A percentile compares a stretch with the other conserved stretches of the same genome.
Conservation (phyloP, 2,888 invertebrate species). For the Cataglyphis altisquamis region DNA sequence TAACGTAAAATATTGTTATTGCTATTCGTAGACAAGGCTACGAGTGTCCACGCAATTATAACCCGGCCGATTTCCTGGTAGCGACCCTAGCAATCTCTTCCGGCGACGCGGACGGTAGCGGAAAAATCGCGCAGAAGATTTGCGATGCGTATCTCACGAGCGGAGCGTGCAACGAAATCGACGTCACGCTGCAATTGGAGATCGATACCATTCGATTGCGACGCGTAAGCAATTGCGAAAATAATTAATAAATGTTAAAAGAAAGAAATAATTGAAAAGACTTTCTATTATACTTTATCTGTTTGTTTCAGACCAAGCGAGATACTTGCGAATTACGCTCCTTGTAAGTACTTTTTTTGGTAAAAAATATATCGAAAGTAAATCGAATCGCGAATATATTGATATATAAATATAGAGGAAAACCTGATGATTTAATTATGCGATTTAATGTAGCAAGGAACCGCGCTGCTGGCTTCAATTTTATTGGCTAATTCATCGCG, state of each 20-base stretch:
- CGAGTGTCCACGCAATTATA: conserved; percentile 93
- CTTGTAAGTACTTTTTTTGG: conserved; percentile 71
- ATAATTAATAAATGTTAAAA: not conserved
- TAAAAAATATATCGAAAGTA: not conserved
- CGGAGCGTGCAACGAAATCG: conserved; percentile 92
- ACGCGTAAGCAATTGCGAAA: conserved; percentile 17
- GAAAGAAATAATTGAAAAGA: not conserved
- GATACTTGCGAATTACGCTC: conserved; percentile 58
- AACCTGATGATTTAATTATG: not conserved
- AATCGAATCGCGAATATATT: not conserved
- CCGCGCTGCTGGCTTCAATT: conserved; percentile 92
- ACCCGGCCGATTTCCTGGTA: conserved; percentile 96
- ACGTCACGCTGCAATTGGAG: conserved; percentile 91
- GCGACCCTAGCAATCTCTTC: conserved; percentile 93
- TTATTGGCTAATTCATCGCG: conserved; percentile 92
- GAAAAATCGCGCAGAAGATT: conserved; percentile 90
- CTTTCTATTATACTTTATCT: not conserved
- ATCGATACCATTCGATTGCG: conserved; percentile 89
- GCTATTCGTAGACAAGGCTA: conserved; percentile 89
- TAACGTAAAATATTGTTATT: not conserved
- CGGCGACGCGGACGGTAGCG: conserved; percentile 91
- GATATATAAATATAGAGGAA: not conserved
- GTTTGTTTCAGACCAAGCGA: conserved; percentile 67
- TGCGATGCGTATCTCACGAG: conserved; percentile 94
- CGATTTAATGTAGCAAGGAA: conserved; percentile 86